phyloP scores from a whole-genome alignment of 64 coral and sea anemone genomes.

The Stichodactyla helianthus region DNA sequence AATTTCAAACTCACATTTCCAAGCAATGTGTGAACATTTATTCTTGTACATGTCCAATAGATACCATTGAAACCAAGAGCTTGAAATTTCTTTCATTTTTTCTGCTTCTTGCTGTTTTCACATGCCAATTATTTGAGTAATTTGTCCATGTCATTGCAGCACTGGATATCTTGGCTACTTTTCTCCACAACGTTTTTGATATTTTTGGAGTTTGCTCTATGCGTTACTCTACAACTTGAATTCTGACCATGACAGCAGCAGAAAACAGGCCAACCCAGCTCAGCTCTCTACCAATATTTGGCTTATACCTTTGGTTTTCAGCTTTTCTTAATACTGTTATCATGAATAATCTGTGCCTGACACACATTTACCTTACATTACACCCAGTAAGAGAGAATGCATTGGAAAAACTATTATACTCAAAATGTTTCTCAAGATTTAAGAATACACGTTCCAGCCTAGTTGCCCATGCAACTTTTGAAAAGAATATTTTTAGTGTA shows the following conservation, averaged over 20 bases:
- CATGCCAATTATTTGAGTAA: not conserved
- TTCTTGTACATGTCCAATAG: not conserved
- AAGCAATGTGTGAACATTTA: not conserved
- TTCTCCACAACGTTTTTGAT: not conserved
- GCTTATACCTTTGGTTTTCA: not conserved
- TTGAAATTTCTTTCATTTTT: not conserved
- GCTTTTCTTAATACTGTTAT: not conserved
- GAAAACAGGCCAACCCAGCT: not conserved
- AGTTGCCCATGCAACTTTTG: too few relatives aligned
- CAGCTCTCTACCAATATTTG: not conserved
- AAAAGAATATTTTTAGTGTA: too few relatives aligned
- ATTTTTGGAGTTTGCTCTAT: not conserved
- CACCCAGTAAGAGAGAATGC: not conserved
- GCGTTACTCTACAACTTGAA: not conserved
- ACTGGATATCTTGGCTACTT: not conserved
- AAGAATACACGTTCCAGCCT: too few relatives aligned
- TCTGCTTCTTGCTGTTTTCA: not conserved
- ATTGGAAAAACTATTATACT: not conserved
- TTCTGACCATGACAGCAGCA: not conserved
- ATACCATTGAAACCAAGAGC: not conserved
- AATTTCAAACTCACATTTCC: conserved; percentile 5
- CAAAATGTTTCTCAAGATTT: not conserved
- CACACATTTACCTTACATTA: not conserved
- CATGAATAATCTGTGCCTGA: not conserved
- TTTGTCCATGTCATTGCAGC: not conserved